Evolutionary conservation across 1,140 invertebrate genomes (phyloP).

Genomic region (Aradophagus sp.): DNA sequence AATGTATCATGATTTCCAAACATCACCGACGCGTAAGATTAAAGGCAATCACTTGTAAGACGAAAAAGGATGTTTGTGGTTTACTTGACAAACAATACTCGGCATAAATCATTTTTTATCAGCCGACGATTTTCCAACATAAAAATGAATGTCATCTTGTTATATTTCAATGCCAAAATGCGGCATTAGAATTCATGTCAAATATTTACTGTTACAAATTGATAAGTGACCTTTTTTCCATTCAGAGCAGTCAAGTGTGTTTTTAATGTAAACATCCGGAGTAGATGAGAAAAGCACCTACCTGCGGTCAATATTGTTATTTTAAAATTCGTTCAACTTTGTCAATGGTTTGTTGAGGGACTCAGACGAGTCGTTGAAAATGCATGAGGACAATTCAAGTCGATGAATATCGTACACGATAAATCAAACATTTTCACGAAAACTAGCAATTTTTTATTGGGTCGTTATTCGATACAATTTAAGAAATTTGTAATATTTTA

Average conservation of each 20-base stretch:
- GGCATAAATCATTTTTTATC: slow-evolving; percentile 13
- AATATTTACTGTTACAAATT: slow-evolving; percentile 7
- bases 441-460: too few species aligned
- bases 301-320: too few species aligned
- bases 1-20: slow-evolving; percentile 12
- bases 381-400: too few species aligned
- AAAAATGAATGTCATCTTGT: neutral
- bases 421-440: too few species aligned
- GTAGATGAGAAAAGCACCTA: too few species aligned
- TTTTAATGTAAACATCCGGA: too few species aligned
- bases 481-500: too few species aligned
- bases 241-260: slow-evolving; percentile 6
- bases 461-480: too few species aligned
- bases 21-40: neutral
- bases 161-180: neutral
- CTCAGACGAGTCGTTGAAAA: too few species aligned
- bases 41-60: neutral
- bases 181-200: slow-evolving; percentile 1
- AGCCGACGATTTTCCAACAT: neutral
- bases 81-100: neutral
- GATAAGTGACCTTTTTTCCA: neutral
- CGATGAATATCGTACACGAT: too few species aligned
- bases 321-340: too few species aligned
- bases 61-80: neutral
- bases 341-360: too few species aligned